Evolutionary conservation across 2,797 vertebrate species (phyloP).

Genomic region (Neoniphon sammara): DNA sequence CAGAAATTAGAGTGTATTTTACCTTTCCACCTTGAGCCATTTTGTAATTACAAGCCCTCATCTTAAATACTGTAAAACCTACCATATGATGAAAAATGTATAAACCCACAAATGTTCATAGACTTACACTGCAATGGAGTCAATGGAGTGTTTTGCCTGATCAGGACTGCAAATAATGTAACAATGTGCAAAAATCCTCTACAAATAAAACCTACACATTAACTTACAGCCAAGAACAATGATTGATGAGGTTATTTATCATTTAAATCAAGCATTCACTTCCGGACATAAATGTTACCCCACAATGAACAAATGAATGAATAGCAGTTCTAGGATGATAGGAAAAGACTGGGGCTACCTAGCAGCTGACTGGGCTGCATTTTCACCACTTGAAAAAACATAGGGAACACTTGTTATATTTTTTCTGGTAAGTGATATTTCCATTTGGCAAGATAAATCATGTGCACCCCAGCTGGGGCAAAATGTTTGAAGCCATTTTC

Average conservation of each 20-base stretch:
- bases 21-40: background rate
- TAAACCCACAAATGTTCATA: background rate
- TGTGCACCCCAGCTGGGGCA: slow-evolving; percentile 4
- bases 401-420: background rate
- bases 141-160: background rate
- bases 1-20: background rate
- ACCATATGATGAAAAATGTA: background rate
- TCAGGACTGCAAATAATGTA: background rate
- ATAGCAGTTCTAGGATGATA: background rate
- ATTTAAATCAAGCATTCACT: background rate
- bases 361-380: slow-evolving; percentile 6
- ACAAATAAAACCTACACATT: background rate
- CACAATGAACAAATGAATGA: background rate
- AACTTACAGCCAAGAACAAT: background rate
- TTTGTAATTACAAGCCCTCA: background rate
- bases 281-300: background rate
- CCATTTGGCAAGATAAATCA: slow-evolving; percentile 19
- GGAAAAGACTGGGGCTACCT: background rate
- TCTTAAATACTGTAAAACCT: background rate
- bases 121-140: background rate
- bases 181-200: background rate
- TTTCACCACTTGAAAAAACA: background rate
- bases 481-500: slow-evolving; percentile 21
- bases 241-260: background rate
- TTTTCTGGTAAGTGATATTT: slow-evolving; percentile 37